A percentile compares a stretch with the other conserved stretches of the same genome.
Conservation (phyloP, 1,140 invertebrate species). For the Phortica variegata region DNA sequence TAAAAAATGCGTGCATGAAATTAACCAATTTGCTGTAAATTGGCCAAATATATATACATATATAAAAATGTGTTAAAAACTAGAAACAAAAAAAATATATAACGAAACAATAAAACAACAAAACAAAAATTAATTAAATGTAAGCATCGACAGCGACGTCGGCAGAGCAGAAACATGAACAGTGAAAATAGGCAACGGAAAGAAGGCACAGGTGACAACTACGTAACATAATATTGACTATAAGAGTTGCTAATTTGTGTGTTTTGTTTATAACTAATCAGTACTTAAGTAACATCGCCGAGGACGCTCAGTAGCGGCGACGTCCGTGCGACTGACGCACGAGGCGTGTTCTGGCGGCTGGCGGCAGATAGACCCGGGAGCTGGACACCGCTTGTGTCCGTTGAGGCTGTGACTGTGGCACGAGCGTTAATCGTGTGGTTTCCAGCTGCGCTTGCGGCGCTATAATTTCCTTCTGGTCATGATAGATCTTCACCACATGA, state of each 20-base stretch:
- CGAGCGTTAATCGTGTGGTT: not conserved
- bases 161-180: no score
- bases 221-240: not conserved
- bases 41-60: no score
- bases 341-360: conserved; percentile 24
- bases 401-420: not conserved
- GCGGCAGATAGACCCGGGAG: no score
- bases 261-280: conserved; percentile 47
- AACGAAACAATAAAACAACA: not conserved
- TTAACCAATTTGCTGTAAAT: no score
- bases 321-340: conserved; percentile 28
- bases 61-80: no score
- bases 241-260: no score
- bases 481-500: conserved; percentile 45
- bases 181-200: no score
- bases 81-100: no score
- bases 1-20: no score
- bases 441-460: not conserved
- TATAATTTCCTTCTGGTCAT: conserved; percentile 27
- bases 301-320: conserved; percentile 9
- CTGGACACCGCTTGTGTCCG: not conserved
- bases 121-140: no score
- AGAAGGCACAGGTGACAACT: not conserved
- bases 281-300: conserved; percentile 23
- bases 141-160: no score